phyloP scores from a whole-genome alignment of 2,888 invertebrate genomes.

The Torymus aiolomorphi region DNA sequence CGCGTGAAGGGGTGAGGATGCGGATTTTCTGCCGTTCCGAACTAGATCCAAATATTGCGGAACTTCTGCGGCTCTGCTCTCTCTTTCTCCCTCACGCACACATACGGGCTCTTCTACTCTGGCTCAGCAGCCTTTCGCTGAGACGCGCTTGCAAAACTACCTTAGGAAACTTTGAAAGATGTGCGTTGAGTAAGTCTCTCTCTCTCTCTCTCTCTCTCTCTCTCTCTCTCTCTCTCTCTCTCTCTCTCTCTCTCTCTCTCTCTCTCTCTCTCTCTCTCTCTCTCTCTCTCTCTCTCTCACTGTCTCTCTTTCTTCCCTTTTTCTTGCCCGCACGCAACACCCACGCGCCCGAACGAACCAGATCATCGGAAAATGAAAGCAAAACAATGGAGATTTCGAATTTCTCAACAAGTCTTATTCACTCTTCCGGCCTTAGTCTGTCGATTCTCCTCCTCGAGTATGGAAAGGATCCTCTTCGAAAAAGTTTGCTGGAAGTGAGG shows the following conservation, averaged over 20 bases:
- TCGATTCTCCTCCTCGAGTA: no score
- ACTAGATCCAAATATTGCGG: conserved; percentile 57
- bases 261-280: no score
- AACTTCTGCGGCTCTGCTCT: conserved; percentile 48
- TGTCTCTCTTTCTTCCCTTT: no score
- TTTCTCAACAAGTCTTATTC: conserved; percentile 10
- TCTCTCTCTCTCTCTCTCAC: no score
- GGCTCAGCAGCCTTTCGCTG: background rate
- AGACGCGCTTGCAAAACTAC: conserved; percentile 42
- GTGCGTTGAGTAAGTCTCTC: background rate
- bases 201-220: background rate
- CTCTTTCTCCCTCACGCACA: background rate
- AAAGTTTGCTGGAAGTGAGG: no score
- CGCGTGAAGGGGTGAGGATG: conserved; percentile 26
- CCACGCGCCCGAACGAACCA: conserved; percentile 12
- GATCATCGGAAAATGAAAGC: conserved; percentile 45
- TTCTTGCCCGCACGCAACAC: background rate
- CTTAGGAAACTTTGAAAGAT: conserved; percentile 40
- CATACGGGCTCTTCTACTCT: background rate
- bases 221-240: no score
- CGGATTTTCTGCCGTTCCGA: conserved; percentile 55
- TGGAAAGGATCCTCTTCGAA: no score
- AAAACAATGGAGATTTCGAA: conserved; percentile 46
- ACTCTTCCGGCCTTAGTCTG: background rate
- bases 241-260: no score